Conservation (phyloP, 2,888 invertebrate genomes). For the Platerodrilus igneus region DNA sequence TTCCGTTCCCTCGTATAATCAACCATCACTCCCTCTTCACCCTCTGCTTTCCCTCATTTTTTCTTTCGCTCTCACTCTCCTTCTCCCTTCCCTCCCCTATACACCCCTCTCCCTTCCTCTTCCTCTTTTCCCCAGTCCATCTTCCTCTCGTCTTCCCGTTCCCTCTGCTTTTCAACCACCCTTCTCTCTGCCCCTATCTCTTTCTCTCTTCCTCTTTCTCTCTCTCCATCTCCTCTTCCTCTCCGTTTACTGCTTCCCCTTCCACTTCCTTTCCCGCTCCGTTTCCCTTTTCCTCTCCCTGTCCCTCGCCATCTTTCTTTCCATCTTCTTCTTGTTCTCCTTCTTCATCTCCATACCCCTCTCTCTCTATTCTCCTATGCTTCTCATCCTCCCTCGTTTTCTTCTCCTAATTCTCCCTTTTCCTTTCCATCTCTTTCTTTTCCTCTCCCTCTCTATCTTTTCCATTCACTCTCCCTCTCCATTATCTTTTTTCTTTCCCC, state of each 20-base stretch:
- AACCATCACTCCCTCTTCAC: neutral
- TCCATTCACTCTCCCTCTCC: neutral
- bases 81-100: neutral
- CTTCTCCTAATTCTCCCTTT: no score
- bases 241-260: conserved; percentile 3
- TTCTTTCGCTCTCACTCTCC: neutral
- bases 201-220: neutral
- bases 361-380: conserved; percentile 2
- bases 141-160: neutral
- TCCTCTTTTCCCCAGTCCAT: neutral
- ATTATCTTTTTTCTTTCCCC: no score
- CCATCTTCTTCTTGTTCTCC: neutral
- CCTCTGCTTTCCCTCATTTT: neutral
- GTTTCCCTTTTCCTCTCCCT: neutral
- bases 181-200: neutral
- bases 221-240: neutral
- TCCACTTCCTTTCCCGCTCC: neutral
- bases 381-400: conserved; percentile 10
- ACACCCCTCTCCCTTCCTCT: neutral
- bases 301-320: neutral
- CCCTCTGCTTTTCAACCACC: neutral
- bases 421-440: conserved; percentile 1
- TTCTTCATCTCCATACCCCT: neutral
- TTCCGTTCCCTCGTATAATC: neutral
- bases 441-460: neutral